Base-by-base conservation (phyloP, 2,797 vertebrate genomes). In the Eptatretus atami region DNA sequence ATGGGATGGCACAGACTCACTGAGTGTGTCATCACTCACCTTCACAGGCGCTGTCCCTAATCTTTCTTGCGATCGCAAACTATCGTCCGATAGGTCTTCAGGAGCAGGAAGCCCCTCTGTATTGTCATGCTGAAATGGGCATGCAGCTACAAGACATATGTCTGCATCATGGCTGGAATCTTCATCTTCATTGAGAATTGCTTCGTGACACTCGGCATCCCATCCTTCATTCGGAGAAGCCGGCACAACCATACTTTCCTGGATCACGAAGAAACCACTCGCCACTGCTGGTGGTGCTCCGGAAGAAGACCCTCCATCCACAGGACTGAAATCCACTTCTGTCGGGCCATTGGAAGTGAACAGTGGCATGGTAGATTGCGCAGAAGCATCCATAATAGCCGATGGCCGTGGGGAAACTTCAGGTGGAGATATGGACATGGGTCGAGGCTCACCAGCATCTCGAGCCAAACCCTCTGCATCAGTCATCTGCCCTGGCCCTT, bases 311-410 rank as follows among this genome's bases (percentile, higher is more conserved):
- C 12, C 24, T n/a, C 57, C 57, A 25, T 61, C 57, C 15, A 12
- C n/a, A 25, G 57, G 63, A 53, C 65, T 66, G 9, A 64, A 53
- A 66, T 66, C 74, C 63, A 57, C 53, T 15, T 63, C 44, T 31
- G 63, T 54, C 52, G 61, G 19, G 55, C 57, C 57, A 12, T 61
- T 61, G 9, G 57, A 61, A 25, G 57, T 25, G 31, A 44, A 44
- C 31, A 44, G 31, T 44, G 31, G 31, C 6, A 3, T 44, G 31
- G 31, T 8, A 44, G 31, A 44, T 44, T 44, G 31, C 10, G 25
- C 25, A 25, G 57, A 61, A 25, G 57, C 57, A n/a, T 61, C 57
- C 10, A 25, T 25, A n/a, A 61, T n/a, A 25, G 57, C 25, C 8
- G 57, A 61, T 9, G 57, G 57, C n/a, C 57, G 57, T 11, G 57